Evolutionary conservation across 2,888 invertebrate species (phyloP), one percentile per base, ranked within the genome.

Genomic region (Ferdinandea cuprea): DNA sequence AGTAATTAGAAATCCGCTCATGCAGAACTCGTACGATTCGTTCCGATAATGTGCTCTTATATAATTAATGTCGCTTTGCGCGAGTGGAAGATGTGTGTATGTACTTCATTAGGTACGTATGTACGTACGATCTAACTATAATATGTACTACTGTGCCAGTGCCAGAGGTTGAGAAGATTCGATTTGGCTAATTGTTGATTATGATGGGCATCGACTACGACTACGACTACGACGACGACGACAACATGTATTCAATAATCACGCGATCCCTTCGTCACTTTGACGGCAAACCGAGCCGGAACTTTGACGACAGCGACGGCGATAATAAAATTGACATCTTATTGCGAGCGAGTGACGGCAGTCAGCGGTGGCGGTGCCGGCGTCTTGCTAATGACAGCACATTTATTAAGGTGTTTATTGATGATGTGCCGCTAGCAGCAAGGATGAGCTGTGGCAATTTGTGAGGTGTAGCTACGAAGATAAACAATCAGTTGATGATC

Each of bases 21-120:
- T 85, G 85, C 86, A 80, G 63, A 85, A 86, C 86, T 86, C 86
- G 85, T 84, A 86, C 85, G 86, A 86, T 86, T 48, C 85, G 85
- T 84, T 85, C 77, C 76, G 85, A 85, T 85, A 85, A 56, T 85
- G 73, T 61, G 59, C 72, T 50, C 77, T 61, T 56, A 71, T 76
- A 80, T 85, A 80, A 85, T 85, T 85, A 81, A 78, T 85, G 85
- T 42, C 56, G 63, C 44, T 56, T 17, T 63, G 61, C 50, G 48
- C 44, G 42, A 66, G 35, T 42, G 54, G 9, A 30, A 21, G 40
- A 42, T 25, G 28, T 30, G 9, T 37, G 25, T 42, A 35, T 19
- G 50, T 32, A 54, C 54, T 46, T 46, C 52, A 63, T 61, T 50
- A 35, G 30, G 30, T 28, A 30, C 37, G 25, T n/a, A n/a, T n/a